Evolutionary conservation across 2,113 vertebrate species (phyloP), one percentile per base, ranked within the genome.

Genomic region (Barbus barbus): DNA sequence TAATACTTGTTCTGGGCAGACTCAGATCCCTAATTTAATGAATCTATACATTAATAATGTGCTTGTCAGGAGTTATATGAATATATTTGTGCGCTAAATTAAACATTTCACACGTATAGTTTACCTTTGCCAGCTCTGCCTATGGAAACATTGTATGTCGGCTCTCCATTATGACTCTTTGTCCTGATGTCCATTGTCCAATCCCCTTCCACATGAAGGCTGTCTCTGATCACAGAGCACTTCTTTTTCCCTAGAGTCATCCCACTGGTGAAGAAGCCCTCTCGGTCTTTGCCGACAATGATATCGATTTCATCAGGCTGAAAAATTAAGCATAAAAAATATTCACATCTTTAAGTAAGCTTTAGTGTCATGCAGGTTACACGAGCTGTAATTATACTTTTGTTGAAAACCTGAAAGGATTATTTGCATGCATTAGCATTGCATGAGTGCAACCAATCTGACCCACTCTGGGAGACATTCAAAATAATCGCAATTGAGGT

Each of bases 121-220:
- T 97, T 93, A 97, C 96, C 96, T 96, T 95, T 95, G 82, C 92
- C 94, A 90, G 96, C 96, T 94, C 92, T 96, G 92, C 95, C 96
- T 86, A 97, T 94, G 51, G 96, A 94, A 89, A 97, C 93, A 38
- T 97, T 97, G 93, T 96, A 97, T 2, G 96, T 97, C 2, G 96
- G 95, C 93, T 97, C 96, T 46, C 96, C 96, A 74, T 95, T 95
- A 94, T 95, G 94, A 89, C 96, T 96, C 95, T 97, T 97, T 91
- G 96, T 97, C 94, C 96, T 94, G 95, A 97, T 96, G 92, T 97
- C 96, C 96, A 97, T 97, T 81, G 96, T 97, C 94, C 95, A 96
- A 92, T 97, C 96, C 1, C 95, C 95, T 9, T 97, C 96, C 0
- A 94, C 83, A 3, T 93, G 94, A 85, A 97, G 95, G 90, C 95